These are phyloP conservation scores for Elephas maximus DNA, from an alignment of 2,113 vertebrate genomes.

Conservation along the genomic window DNA sequence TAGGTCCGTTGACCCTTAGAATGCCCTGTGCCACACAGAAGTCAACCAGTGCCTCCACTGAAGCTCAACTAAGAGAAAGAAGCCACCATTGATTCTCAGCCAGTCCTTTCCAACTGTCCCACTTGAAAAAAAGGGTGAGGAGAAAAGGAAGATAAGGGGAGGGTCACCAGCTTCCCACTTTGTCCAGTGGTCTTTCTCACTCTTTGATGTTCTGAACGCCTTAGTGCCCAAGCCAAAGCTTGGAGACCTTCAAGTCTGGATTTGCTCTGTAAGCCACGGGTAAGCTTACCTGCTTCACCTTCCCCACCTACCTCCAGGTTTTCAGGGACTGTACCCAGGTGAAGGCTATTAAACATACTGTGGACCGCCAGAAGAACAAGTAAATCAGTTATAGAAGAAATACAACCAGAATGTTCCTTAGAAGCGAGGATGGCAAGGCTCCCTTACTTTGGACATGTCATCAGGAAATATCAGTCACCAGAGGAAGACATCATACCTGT, in stretches of 20 bases:
- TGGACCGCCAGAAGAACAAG: background rate
- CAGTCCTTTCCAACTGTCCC: background rate
- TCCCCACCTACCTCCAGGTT: background rate
- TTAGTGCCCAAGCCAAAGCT: fast-evolving
- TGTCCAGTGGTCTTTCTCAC: background rate
- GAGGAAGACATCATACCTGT: background rate
- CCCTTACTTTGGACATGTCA: background rate
- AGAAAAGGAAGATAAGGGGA: background rate
- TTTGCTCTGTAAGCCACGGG: background rate
- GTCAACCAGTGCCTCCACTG: background rate
- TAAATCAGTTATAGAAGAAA: background rate
- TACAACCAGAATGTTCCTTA: background rate
- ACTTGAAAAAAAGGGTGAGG: background rate
- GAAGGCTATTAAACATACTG: background rate
- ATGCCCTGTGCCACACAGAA: background rate
- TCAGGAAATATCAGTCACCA: background rate
- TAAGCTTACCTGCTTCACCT: too few relatives aligned
- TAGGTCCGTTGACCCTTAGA: background rate
- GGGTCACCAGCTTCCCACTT: background rate
- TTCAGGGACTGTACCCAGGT: background rate
- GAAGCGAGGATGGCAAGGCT: background rate
- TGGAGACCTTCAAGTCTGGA: background rate
- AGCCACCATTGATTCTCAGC: background rate
- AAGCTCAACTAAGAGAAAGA: background rate
- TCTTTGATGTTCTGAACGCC: background rate